Evolutionary conservation across 2,888 invertebrate species (phyloP).

Genomic region (Hypena proboscidalis): DNA sequence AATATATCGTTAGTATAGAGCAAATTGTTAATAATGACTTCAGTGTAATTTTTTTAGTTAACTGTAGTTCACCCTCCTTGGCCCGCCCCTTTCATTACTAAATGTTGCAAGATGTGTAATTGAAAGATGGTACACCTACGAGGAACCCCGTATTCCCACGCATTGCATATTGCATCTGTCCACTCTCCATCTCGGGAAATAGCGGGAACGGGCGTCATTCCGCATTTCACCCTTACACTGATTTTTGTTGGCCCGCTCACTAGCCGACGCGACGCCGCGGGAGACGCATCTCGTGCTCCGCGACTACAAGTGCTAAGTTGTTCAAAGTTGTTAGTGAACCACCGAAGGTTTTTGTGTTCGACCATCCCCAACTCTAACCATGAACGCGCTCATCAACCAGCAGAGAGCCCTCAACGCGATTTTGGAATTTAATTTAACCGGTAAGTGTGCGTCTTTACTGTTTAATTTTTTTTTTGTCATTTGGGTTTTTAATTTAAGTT

Average conservation of each 20-base stretch:
- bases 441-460: slow-evolving; percentile 29
- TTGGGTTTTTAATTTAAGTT: too few relatives aligned
- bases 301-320: not conserved
- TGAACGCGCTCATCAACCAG: slow-evolving; percentile 50
- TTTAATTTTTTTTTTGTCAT: not conserved
- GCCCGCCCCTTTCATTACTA: not conserved
- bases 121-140: slow-evolving; percentile 9
- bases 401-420: slow-evolving; percentile 37
- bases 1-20: too few relatives aligned
- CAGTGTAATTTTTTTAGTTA: too few relatives aligned
- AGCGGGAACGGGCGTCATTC: slow-evolving; percentile 8
- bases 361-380: slow-evolving; percentile 20
- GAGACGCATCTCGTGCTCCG: slow-evolving; percentile 21
- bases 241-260: slow-evolving; percentile 25
- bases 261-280: slow-evolving; percentile 10
- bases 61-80: too few relatives aligned
- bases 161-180: slow-evolving; percentile 37
- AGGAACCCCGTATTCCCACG: slow-evolving; percentile 20
- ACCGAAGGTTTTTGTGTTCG: slow-evolving; percentile 1
- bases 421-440: slow-evolving; percentile 45
- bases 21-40: too few relatives aligned
- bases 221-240: slow-evolving; percentile 26
- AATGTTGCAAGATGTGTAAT: not conserved
- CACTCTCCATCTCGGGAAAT: slow-evolving; percentile 29
- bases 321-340: too few relatives aligned